Conservation (phyloP, 2,797 vertebrate species). For the Petrocephalus schoutedeni region DNA sequence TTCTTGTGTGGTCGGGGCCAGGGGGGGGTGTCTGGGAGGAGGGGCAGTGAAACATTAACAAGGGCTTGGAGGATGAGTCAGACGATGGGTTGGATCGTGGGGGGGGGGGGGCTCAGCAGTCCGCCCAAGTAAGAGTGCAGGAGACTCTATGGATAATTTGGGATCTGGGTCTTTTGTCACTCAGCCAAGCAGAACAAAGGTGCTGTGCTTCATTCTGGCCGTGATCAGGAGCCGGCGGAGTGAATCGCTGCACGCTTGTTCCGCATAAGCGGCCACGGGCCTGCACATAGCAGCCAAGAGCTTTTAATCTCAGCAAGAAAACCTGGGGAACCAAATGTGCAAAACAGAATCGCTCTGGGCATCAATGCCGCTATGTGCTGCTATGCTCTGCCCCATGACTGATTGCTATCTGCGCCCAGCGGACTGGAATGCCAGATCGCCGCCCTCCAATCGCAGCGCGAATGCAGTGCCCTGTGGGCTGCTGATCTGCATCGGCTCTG, state of each 20-base stretch:
- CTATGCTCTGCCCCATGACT: not conserved
- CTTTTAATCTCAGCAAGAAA: constrained; percentile 5
- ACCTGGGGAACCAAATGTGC: not conserved
- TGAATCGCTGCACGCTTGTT: not conserved
- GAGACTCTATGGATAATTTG: not conserved
- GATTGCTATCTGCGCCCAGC: not conserved
- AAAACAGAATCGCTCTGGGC: not conserved
- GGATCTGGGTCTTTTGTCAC: not conserved
- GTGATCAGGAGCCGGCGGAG: not conserved
- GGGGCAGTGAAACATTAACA: not conserved
- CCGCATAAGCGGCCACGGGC: not conserved
- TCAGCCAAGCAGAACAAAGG: not conserved
- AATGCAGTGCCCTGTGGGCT: not conserved
- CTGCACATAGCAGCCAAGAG: not conserved
- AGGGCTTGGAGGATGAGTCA: not conserved
- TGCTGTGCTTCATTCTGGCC: not conserved
- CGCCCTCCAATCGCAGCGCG: not conserved
- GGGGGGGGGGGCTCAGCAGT: not conserved
- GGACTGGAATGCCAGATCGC: not conserved
- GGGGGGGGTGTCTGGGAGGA: not conserved
- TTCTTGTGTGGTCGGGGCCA: not conserved
- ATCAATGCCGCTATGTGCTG: not conserved
- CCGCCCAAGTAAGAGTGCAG: not conserved
- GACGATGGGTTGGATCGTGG: not conserved
- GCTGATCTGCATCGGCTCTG: not conserved